phyloP scores from a whole-genome alignment of 2,113 vertebrate genomes.

The Myiagra hebetior region DNA sequence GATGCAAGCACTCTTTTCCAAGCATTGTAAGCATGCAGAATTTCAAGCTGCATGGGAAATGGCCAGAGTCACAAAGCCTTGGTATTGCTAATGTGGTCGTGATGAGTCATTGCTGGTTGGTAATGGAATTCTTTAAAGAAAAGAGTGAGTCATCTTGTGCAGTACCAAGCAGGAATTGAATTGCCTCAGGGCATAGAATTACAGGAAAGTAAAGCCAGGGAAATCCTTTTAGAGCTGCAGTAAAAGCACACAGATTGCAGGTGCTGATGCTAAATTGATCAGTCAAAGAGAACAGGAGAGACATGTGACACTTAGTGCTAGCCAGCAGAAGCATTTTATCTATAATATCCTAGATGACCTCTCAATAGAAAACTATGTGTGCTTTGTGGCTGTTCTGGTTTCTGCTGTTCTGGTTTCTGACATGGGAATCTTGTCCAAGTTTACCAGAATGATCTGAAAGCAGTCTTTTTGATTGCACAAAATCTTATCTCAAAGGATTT shows the following conservation, averaged over 20 bases:
- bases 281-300: background rate
- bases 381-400: background rate
- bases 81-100: background rate
- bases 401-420: background rate
- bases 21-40: background rate
- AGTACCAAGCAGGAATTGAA: background rate
- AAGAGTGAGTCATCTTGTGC: background rate
- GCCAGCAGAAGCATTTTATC: background rate
- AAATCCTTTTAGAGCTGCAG: constrained; percentile 25
- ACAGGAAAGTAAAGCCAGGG: constrained; percentile 3
- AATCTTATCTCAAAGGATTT: background rate
- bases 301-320: background rate
- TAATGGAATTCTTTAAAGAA: constrained; percentile 7
- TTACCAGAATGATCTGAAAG: background rate
- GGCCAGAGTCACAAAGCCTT: background rate
- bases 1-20: background rate
- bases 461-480: background rate
- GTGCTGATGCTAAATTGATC: background rate
- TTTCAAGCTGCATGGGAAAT: background rate
- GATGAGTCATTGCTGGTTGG: constrained; percentile 18
- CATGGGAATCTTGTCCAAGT: background rate
- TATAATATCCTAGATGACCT: background rate
- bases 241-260: background rate
- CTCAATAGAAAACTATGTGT: background rate
- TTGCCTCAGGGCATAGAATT: background rate